Conservation (phyloP, 2,888 invertebrate species). For the Thecocarcelia acutangulata region DNA sequence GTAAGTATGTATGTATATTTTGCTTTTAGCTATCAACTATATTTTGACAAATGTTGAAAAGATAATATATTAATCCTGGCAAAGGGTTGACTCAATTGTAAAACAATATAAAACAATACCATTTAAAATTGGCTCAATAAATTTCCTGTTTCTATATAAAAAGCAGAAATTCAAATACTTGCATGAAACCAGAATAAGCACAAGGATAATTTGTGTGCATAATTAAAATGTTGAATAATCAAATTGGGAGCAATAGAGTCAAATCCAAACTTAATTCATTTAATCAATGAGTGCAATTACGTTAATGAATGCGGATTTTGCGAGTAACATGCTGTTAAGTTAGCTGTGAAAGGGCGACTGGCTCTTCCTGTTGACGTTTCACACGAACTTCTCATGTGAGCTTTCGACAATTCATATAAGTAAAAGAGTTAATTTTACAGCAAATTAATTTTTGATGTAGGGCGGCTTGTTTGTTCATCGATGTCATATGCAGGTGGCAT, state of each 20-base stretch:
- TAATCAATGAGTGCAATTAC: conserved; percentile 67
- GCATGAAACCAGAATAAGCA: not conserved
- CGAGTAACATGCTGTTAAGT: conserved; percentile 34
- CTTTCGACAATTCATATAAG: not conserved
- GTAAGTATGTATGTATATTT: too few species aligned
- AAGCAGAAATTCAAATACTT: not conserved
- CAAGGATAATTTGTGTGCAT: conserved; percentile 62
- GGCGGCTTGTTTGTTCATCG: too few species aligned
- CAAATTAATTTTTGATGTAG: too few species aligned
- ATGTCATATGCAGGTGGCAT: too few species aligned
- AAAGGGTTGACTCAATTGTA: conserved; percentile 28
- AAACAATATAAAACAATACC: conserved; percentile 18
- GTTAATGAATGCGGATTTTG: conserved; percentile 62
- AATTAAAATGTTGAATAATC: conserved; percentile 61
- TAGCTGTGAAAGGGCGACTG: conserved; percentile 52
- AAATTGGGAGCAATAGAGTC: conserved; percentile 38
- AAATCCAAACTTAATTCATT: conserved; percentile 60
- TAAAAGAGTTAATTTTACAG: conserved; percentile 17
- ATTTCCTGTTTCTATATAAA: not conserved
- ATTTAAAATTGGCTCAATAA: conserved; percentile 33
- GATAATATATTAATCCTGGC: not conserved
- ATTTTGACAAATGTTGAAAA: not conserved
- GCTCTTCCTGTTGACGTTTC: conserved; percentile 11
- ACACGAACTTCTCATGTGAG: not conserved
- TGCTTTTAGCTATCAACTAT: too few species aligned